These are phyloP conservation scores for Gortyna flavago DNA, from an alignment of 2,888 invertebrate species.

Conservation along the genomic window DNA sequence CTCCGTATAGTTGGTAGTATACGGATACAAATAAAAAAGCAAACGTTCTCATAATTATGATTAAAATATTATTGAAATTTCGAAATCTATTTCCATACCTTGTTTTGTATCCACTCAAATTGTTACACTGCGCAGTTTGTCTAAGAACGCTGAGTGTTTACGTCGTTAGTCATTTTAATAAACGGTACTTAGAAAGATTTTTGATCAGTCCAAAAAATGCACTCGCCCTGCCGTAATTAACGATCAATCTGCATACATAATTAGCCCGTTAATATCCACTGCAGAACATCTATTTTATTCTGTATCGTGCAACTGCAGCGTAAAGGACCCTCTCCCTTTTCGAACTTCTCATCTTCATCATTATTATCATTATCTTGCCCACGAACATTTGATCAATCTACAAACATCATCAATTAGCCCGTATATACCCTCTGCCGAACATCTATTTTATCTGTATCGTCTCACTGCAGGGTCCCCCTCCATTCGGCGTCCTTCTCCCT, in stretches of 20 bases:
- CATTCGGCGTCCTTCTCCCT: background rate
- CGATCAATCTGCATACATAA: background rate
- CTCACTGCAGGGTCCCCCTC: background rate
- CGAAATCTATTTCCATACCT: slow-evolving; percentile 40
- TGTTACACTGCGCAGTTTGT: slow-evolving; percentile 40
- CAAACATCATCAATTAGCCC: background rate
- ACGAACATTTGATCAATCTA: background rate
- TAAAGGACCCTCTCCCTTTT: background rate
- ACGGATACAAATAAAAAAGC: slow-evolving; percentile 22
- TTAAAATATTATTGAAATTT: slow-evolving; percentile 56
- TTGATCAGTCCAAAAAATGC: background rate
- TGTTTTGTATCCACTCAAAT: slow-evolving; percentile 35
- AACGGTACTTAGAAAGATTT: background rate
- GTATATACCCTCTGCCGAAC: background rate
- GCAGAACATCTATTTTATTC: background rate
- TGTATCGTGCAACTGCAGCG: background rate
- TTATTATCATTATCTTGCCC: too few species aligned
- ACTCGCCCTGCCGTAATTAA: background rate
- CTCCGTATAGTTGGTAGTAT: slow-evolving; percentile 17
- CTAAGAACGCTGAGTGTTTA: background rate
- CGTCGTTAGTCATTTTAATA: background rate
- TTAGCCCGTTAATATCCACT: background rate
- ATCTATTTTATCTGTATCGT: background rate
- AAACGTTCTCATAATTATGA: slow-evolving; percentile 30
- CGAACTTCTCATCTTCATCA: background rate